Percentiles rank a stretch among this genome's conserved stretches.
phyloP scores from a whole-genome alignment of 2,888 invertebrate genomes.

The Andrena haemorrhoa region DNA sequence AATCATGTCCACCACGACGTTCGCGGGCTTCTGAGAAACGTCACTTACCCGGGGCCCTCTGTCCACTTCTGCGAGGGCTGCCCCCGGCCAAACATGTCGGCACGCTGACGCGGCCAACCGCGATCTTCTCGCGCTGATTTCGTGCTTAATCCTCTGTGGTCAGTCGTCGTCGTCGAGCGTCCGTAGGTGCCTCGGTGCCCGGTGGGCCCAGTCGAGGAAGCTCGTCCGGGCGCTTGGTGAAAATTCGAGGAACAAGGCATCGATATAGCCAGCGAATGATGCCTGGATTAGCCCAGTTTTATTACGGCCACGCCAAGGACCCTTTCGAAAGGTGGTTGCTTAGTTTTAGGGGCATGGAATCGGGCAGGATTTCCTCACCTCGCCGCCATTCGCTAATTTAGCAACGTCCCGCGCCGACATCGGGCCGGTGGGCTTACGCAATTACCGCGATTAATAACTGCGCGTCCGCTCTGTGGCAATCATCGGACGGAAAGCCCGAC shows the following conservation, averaged over 20 bases:
- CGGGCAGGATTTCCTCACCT: conserved; percentile 55
- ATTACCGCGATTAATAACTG: conserved; percentile 68
- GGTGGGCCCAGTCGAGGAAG: too few species aligned
- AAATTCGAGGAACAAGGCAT: too few species aligned
- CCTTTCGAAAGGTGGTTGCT: conserved; percentile 3
- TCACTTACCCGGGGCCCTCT: conserved; percentile 57
- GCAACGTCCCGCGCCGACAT: conserved; percentile 54
- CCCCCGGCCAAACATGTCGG: conserved; percentile 24
- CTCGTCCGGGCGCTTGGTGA: too few species aligned
- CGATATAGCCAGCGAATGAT: too few species aligned
- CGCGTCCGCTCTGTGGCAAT: conserved; percentile 67
- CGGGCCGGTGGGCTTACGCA: conserved; percentile 47
- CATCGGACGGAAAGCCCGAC: conserved; percentile 16
- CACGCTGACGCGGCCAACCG: conserved; percentile 37
- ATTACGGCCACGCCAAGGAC: neutral
- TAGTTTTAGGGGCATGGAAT: conserved; percentile 44
- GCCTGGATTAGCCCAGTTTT: too few species aligned
- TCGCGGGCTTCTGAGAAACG: conserved; percentile 69
- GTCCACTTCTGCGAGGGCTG: conserved; percentile 18
- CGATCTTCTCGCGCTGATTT: conserved; percentile 27
- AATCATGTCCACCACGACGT: conserved; percentile 41
- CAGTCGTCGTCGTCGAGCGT: neutral
- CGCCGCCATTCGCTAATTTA: conserved; percentile 61
- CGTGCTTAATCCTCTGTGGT: neutral
- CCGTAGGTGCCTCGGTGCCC: too few species aligned